Base-by-base conservation (phyloP, 2,797 vertebrate species). In the Onychomys leucogaster region DNA sequence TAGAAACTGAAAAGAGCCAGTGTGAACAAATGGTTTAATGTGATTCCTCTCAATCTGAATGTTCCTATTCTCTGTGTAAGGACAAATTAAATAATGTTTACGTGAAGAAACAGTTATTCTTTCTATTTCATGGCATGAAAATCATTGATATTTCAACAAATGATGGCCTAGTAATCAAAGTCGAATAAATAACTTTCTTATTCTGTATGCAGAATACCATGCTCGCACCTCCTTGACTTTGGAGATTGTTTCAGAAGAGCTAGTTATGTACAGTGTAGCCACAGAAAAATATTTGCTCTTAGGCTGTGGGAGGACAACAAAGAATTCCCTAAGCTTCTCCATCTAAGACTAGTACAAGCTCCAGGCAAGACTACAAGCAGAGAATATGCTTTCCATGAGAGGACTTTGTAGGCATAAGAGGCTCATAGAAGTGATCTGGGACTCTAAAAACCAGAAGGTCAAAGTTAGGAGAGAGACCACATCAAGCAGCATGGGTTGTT, bases 281-380 rank as follows among this genome's bases (percentile, higher is more conserved):
- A 91, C 89, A 76, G 71, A 75, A 91, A 97, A 97, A 81, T 0
- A 3, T 94, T 95, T 97, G 75, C 23, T 92, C 89, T 91, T 89
- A 82, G 27, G 29, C 75, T 71, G 84, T 89, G 90, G 94, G 78
- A 91, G 91, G 83, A 17, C 63, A 96, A 97, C 92, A 95, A 92
- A 52, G 49, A 46, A 97, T 95, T 89, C 59, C 61, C 90, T 83
- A 71, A 95, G 55, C 75, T 25, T 25, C 57, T 37, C 11, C 63
- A 91, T 93, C 89, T 65, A 92, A 96, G 69, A 87, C 75, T 63
- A 88, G 88, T 83, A 77, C 29, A 84, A 90, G 32, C 49, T 92
- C 63, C 25, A 94, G 89, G 52, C 43, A 86, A 91, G 87, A 63
- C 37, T 82, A 21, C 73, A 89, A 91, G 41, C 14, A 46, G 49